Evolutionary conservation across 2,888 invertebrate genomes (phyloP).

Genomic region (Tiliacea citrago): DNA sequence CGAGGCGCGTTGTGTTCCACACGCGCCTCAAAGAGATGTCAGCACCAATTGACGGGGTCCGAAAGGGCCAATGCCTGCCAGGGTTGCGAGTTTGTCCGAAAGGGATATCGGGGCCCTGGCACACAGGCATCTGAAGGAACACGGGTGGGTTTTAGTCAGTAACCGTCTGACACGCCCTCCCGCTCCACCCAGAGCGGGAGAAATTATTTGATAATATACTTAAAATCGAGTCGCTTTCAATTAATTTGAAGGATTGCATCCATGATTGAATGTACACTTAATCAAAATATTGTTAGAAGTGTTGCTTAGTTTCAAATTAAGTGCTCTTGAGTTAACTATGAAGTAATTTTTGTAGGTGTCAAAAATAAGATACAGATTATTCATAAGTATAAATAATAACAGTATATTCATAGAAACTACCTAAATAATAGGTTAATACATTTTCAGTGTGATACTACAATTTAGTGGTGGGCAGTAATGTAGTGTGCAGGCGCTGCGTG

Average conservation of each 20-base stretch:
- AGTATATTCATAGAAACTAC: slow-evolving; percentile 71
- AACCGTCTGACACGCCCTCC: too few species aligned
- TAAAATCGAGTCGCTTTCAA: not conserved
- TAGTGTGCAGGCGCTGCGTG: slow-evolving; percentile 73
- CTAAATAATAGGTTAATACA: slow-evolving; percentile 68
- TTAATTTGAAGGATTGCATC: not conserved
- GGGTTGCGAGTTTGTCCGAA: too few species aligned
- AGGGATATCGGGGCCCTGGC: too few species aligned
- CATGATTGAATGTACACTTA: not conserved
- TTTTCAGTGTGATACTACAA: slow-evolving; percentile 38
- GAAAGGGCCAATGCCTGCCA: too few species aligned
- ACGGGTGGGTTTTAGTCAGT: too few species aligned
- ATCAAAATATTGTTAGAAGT: not conserved
- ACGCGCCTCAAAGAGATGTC: too few species aligned
- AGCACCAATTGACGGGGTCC: too few species aligned
- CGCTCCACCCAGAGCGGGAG: too few species aligned
- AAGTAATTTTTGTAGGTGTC: not conserved
- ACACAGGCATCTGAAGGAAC: too few species aligned
- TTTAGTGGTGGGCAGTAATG: slow-evolving; percentile 79
- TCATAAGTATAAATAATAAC: slow-evolving; percentile 71
- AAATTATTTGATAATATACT: too few species aligned
- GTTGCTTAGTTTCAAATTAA: not conserved
- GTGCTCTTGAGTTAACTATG: not conserved
- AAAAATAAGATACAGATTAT: slow-evolving; percentile 4
- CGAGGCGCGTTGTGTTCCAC: too few species aligned